These are phyloP conservation scores for Octodon degus DNA, from an alignment of 2,113 vertebrate genomes.

Conservation along the genomic window DNA sequence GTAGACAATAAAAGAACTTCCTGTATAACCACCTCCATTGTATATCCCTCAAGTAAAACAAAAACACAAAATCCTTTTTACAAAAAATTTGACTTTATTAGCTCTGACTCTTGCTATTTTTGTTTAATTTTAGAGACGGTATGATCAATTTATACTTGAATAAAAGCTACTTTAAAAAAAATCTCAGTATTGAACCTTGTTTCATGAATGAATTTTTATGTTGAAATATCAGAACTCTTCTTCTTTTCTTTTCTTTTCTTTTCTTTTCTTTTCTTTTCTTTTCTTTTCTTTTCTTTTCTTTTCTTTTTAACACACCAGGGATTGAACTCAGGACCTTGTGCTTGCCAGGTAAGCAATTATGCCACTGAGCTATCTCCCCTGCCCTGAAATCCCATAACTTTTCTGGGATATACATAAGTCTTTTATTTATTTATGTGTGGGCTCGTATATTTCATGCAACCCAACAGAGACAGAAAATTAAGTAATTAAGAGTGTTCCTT, in stretches of 20 bases:
- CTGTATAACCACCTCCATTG: neutral
- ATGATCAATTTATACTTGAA: neutral
- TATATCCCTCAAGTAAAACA: neutral
- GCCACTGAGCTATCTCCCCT: too few species aligned
- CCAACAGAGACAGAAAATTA: neutral
- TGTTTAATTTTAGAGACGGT: conserved; percentile 43
- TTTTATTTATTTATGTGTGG: neutral
- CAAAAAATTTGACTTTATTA: neutral
- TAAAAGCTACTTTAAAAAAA: neutral
- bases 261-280: neutral
- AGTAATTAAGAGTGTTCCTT: neutral
- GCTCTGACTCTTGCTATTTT: conserved; percentile 16
- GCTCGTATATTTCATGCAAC: neutral
- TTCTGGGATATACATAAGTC: neutral
- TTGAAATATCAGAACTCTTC: neutral
- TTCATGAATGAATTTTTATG: neutral
- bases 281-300: neutral
- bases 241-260: neutral
- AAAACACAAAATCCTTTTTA: neutral
- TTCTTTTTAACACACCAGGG: too few species aligned
- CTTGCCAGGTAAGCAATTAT: too few species aligned
- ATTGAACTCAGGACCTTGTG: too few species aligned
- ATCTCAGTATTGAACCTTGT: neutral
- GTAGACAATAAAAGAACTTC: neutral
- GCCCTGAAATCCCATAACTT: neutral